Evolutionary conservation across 2,888 invertebrate species (phyloP), one percentile per base, ranked within the genome.

Genomic region (Sisyra terminalis): DNA sequence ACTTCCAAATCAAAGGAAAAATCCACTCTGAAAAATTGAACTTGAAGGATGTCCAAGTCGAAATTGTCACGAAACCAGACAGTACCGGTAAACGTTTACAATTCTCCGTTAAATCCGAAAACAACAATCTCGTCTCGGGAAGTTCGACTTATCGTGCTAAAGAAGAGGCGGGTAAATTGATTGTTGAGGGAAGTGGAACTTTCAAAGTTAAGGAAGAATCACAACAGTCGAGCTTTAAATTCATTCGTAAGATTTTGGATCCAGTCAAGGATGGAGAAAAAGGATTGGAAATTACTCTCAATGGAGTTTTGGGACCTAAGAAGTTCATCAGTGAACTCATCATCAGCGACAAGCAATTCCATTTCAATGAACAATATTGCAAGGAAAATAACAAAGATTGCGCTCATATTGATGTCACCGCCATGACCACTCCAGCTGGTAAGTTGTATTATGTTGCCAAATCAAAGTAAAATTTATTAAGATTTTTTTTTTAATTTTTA

Each of bases 331-430:
- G 76, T 0, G 81, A 81, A 50, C 61, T 78, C 1, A 80, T 81
- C 50, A 56, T 77, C 40, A 80, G 84, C 34, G 78, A 80, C 60
- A 70, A 79, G 47, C 80, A 82, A 49, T 74, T 81, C 57, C 75
- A 78, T 52, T 66, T 73, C 38, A 73, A 77, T 10, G 69, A 76
- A 48, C 77, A 81, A 9, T 77, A 78, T 57, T 85, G 85, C 56
- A 24, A 24, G 7, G 82, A 84, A 50, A 79, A 81, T 55, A 81
- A 78, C 62, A 79, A 80, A 46, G 78, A 83, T 50, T 85, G 85
- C 54, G 79, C 80, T 0, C 75, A 81, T 53, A 68, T 80, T 15
- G 82, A 84, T 52, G 53, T 78, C n/a, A 69, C 73, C 51, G 69
- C 74, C 18, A 76, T 73, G 53, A 56, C 67, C 3, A 13, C 17